Base-by-base conservation (phyloP, 2,113 vertebrate species). In the Herpailurus yagouaroundi region DNA sequence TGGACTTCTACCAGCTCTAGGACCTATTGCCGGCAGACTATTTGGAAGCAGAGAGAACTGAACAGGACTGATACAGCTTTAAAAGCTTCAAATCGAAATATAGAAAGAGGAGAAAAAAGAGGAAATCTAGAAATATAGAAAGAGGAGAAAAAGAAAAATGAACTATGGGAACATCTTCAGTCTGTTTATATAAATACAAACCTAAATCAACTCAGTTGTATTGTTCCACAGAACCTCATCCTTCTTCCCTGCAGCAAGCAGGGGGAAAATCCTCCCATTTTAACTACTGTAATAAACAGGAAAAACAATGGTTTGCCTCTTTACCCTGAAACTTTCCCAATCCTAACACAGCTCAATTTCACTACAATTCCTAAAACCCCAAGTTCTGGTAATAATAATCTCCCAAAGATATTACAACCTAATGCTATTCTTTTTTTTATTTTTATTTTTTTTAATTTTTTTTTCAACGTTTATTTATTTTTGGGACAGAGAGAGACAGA, bases 131-230 rank as follows among this genome's bases (percentile, higher is more conserved):
- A 82, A 81, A 80, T 66, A 77, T 6, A 85, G 38, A 55, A n/a
- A 89, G 19, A n/a, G 83, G 55, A 81, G 48, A 38, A 31, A 86
- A 94, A 92, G 36, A 93, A 57, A 63, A 4, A 74, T 84, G 16
- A 38, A 74, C 64, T 41, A 55, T 31, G 31, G 33, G 18, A 68
- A 84, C 41, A 55, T 68, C 79, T 87, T 85, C 14, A 60, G 29
- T 55, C 52, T 92, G 7, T 85, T 83, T 76, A 64, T n/a, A 64
- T 55, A 96, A 86, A 91, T 82, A 88, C 8, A 76, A 73, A 85
- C 27, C 19, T 69, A 38, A 88, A 64, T 52, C 48, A 85, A n/a
- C 55, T 41, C 52, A 33, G 5, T 21, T 73, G 6, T 5, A 91
- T 76, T 55, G 7, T 69, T 36, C 68, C 80, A 94, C 23, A 97